Base-by-base conservation (phyloP, 2,113 vertebrate species). In the Cavia porcellus region DNA sequence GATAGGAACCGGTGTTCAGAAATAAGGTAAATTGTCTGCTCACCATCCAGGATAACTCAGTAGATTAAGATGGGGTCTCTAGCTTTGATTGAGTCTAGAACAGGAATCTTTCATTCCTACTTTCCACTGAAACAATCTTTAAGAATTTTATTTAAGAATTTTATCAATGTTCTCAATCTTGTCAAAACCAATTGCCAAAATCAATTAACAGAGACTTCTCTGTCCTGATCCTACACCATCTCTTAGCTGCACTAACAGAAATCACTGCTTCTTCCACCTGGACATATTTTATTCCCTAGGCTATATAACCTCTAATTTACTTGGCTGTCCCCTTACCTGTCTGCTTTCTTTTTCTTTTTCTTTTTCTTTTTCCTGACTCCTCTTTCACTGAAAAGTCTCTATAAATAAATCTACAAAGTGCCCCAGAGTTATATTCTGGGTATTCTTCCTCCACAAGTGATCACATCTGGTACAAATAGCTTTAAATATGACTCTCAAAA, bases 401-500 rank as follows among this genome's bases (percentile, higher is more conserved):
- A 75, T 55, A 94, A 94, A 50, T 42, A 64, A 28, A 28, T 64
- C 61, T 64, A 64, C 35, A 64, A 35, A 66, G 72, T 50, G 38
- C n/a, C 32, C 57, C 38, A 62, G 24, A 81, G 22, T 59, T 94
- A 50, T 11, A 8, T 50, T 57, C 6, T 47, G 13, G 35, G 64
- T 22, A 89, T 28, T 86, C 14, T 66, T 47, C 47, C 47, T 59
- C 25, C 0, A 55, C 62, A 97, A 95, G 55, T 83, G 45, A 93
- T 90, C 75, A 88, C 22, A 64, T 64, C 32, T 62, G 79, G 15
- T 72, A 45, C 19, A 93, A 88, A 87, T 20, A 32, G 28, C 77
- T 95, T 86, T 87, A 95, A 91, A 72, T 81, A 7, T 74, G n/a
- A 86, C 15, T 94, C 55, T 95, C 55, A 84, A 59, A 89, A 59